Base-by-base conservation (phyloP, 2,888 invertebrate genomes). In the Bellardia pandia region DNA sequence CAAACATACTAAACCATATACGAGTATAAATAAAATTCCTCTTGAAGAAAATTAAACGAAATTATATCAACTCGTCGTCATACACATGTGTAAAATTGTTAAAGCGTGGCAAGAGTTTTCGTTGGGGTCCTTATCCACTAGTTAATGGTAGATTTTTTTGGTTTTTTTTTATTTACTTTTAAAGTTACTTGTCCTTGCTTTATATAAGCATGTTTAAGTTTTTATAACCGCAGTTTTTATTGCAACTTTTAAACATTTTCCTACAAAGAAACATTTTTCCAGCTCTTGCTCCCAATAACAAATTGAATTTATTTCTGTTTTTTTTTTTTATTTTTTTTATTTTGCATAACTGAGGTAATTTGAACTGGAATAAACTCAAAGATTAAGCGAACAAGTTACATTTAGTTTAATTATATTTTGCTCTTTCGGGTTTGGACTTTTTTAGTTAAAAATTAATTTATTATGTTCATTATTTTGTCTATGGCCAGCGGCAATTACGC, bases 221-320 rank as follows among this genome's bases (percentile, higher is more conserved):
- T 33, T 60, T 60, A 60, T 60, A 13, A 60, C 33, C 11, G 60
- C 14, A 5, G 14, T 40, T 45, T 42, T 23, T 64, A 40, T n/a
- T 51, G 14, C 16, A 9, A n/a, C 6, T 53, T 37, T 53, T 53
- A 71, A 71, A 53, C 8, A 71, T 53, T 37, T 71, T 53, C n/a
- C 2, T 33, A 33, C n/a, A 33, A 37, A 8, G n/a, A 71, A 51
- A 48, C 8, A 33, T 53, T 51, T 71, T n/a, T 9, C 69, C 51
- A 71, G n/a, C 33, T 33, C 53, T 40, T 33, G n/a, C 37, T 37
- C n/a, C 13, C 33, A 11, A 53, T 33, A 71, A 71, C 16, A 53
- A 71, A 71, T 71, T 71, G 11, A 71, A 71, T 71, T 71, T 71
- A 53, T 53, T 9, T 30, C 16, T 51, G 6, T 51, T 48, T n/a